Base-by-base conservation (phyloP, 1,140 invertebrate genomes). In the Sweltsa coloradensis region DNA sequence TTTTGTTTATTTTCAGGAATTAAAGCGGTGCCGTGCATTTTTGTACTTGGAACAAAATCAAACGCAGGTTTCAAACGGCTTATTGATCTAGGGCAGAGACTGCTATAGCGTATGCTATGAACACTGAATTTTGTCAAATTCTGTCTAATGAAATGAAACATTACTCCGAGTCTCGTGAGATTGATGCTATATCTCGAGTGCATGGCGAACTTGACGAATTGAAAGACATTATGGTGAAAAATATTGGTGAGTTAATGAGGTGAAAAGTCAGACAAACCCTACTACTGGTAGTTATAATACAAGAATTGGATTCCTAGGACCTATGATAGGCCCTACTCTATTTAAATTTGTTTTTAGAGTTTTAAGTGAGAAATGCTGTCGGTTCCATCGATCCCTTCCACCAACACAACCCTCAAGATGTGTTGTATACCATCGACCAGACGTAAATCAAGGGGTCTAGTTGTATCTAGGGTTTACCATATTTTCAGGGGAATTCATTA, bases 151-250 rank as follows among this genome's bases (percentile, higher is more conserved):
- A 92, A 75, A 95, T 95, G 89, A 87, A 87, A 66, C 79, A 84
- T 64, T 90, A 85, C 60, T 89, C 84, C 50, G 87, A 92, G 59
- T 85, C 84, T 1, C 72, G 72, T 54, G 86, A 90, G 60, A 71
- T 89, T 47, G 89, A 96, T 60, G 80, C 77, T 11, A 76, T 95
- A 57, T 83, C 83, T 0, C 77, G 79, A 67, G 89, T 93, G 3
- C 84, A 94, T 65, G 86, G 85, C 6, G 86, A 94, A 63, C 69
- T 95, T n/a, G 89, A 92, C 68, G 91, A 96, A 68, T 62, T 96
- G 3, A 94, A 92, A 67, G 83, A 90, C 57, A 94, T 96, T 50
- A 90, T 95, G 86, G 89, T 95, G 11, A 84, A 87, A 70, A 95
- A 95, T 74, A 93, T 96, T 60, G 90, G 86, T 89, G 67, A 71